These are phyloP conservation scores for Piscicola geometra DNA, from an alignment of 2,888 invertebrate genomes.

Conservation along the genomic window DNA sequence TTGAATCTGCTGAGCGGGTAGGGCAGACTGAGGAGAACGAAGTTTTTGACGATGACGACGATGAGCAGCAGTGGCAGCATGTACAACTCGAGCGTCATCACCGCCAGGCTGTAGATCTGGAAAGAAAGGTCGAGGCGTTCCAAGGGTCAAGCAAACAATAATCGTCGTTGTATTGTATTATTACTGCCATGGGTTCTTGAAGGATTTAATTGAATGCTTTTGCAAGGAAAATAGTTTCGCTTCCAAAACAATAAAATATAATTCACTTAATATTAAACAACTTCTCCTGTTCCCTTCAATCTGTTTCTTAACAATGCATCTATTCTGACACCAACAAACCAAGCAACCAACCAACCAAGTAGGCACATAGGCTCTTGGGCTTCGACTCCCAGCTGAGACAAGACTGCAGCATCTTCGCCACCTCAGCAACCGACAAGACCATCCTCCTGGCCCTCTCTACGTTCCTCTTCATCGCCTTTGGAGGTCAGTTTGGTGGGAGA, in stretches of 20 bases:
- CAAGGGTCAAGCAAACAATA: too few relatives aligned
- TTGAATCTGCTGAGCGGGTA: constrained; percentile 43
- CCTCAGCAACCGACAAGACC: constrained; percentile 79
- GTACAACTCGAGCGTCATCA: constrained; percentile 90
- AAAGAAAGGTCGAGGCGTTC: too few relatives aligned
- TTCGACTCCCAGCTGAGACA: constrained; percentile 95
- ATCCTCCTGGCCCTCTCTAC: constrained; percentile 86
- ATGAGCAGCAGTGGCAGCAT: constrained; percentile 81
- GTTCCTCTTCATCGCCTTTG: constrained; percentile 76
- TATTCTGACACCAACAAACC: not conserved
- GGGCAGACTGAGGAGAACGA: constrained; percentile 57
- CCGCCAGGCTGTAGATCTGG: constrained; percentile 83
- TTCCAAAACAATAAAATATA: too few relatives aligned
- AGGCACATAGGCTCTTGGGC: constrained; percentile 58
- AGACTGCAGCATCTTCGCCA: constrained; percentile 84
- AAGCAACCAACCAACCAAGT: constrained; percentile 32
- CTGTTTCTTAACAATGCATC: not conserved
- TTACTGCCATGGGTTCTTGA: too few relatives aligned
- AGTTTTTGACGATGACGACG: constrained; percentile 72
- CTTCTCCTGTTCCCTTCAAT: too few relatives aligned
- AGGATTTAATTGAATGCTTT: too few relatives aligned
- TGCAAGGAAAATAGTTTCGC: too few relatives aligned
- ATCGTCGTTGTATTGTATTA: too few relatives aligned
- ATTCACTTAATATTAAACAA: too few relatives aligned
- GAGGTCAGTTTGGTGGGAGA: not conserved